A percentile compares a stretch with the other conserved stretches of the same genome.
Evolutionary conservation across 2,113 vertebrate species (phyloP).

Genomic region (Mionectes macconnelli): DNA sequence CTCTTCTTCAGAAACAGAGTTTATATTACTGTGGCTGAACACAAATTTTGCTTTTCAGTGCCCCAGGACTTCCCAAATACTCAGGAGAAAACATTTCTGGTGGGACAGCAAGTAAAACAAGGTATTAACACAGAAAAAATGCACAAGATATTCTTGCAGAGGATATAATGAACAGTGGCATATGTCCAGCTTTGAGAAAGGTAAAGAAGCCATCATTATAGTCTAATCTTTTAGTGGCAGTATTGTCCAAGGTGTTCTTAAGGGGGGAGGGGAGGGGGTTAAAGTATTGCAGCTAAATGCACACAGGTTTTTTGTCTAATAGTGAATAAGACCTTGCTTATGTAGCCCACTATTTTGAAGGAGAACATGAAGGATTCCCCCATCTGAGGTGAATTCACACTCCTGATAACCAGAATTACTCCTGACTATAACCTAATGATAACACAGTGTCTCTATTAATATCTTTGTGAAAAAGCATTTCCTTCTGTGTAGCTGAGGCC

Average conservation of each 20-base stretch:
- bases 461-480: neutral
- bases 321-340: neutral
- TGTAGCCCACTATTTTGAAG: neutral
- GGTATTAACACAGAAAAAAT: neutral
- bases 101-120: neutral
- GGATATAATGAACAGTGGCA: neutral
- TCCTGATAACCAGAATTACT: neutral
- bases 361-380: neutral
- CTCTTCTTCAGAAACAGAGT: neutral
- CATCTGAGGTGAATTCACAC: neutral
- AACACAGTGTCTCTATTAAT: neutral
- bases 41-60: neutral
- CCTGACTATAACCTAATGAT: accelerated
- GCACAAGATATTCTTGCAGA: neutral
- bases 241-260: neutral
- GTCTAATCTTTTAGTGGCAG: neutral
- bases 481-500: neutral
- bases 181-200: neutral
- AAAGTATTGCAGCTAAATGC: neutral
- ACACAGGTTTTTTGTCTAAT: neutral
- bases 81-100: neutral
- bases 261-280: too few relatives aligned
- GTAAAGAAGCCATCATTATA: neutral
- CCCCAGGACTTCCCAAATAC: neutral
- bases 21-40: neutral